A percentile compares a stretch with the other conserved stretches of the same genome.
These are phyloP conservation scores for Solea senegalensis DNA, from an alignment of 2,113 vertebrate genomes.

Conservation along the genomic window DNA sequence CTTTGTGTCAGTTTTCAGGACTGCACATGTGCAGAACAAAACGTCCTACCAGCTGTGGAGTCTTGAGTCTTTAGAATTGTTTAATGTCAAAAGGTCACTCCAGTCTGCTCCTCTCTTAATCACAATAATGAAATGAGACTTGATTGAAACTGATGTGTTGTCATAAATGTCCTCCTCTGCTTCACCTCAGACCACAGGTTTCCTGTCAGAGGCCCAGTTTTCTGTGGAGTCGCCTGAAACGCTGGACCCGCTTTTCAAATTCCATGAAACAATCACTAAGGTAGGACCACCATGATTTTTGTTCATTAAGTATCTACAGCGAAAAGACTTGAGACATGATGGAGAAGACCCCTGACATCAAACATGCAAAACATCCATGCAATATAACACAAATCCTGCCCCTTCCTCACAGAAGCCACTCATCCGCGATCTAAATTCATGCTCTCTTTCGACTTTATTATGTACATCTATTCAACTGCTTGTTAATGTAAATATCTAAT, in stretches of 20 bases:
- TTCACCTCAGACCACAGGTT: conserved; percentile 82
- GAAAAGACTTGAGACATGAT: no score
- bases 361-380: no score
- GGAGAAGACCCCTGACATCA: no score
- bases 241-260: conserved; percentile 86
- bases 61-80: conserved; percentile 32
- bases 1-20: conserved; percentile 11
- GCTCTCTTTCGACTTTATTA: no score
- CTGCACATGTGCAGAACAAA: conserved; percentile 24
- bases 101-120: not conserved
- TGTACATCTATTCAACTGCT: no score
- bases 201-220: conserved; percentile 89
- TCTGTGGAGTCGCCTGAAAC: conserved; percentile 76
- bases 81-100: conserved; percentile 30
- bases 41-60: conserved; percentile 33
- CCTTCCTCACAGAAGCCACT: no score
- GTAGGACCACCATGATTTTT: conserved; percentile 72
- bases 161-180: conserved; percentile 31
- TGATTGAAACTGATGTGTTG: not conserved
- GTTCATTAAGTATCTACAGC: no score
- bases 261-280: conserved; percentile 91
- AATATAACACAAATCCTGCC: no score
- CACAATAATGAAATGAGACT: not conserved
- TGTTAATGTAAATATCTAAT: no score
- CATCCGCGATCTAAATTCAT: no score